These are phyloP conservation scores for Chloroclystis v-ata DNA, from an alignment of 2,888 invertebrate species.

Conservation along the genomic window DNA sequence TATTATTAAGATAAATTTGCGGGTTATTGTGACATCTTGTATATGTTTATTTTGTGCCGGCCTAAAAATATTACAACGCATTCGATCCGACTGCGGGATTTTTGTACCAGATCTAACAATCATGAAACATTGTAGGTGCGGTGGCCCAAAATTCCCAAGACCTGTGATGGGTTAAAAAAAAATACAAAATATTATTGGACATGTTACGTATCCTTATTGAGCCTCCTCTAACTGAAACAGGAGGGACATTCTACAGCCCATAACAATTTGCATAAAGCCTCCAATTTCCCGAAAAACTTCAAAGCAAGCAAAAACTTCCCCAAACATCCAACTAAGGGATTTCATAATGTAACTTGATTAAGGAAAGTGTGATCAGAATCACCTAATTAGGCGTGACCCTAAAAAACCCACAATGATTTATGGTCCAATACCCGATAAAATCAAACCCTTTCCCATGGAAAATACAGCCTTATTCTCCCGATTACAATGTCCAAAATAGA, in stretches of 20 bases:
- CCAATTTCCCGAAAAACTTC: neutral
- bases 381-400: slow-evolving; percentile 30
- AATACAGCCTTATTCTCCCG: slow-evolving; percentile 15
- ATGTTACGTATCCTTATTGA: too few species aligned
- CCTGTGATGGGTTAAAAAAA: too few species aligned
- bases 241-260: neutral
- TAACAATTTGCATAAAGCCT: neutral
- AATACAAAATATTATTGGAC: too few species aligned
- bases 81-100: too few species aligned
- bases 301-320: slow-evolving; percentile 3
- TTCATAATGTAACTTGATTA: slow-evolving; percentile 22
- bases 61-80: too few species aligned
- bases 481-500: slow-evolving; percentile 3
- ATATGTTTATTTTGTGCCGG: too few species aligned
- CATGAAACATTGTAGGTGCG: too few species aligned
- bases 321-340: slow-evolving; percentile 12
- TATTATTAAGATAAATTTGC: too few species aligned
- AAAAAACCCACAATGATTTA: slow-evolving; percentile 31
- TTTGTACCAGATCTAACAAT: too few species aligned
- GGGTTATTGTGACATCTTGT: too few species aligned
- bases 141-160: too few species aligned
- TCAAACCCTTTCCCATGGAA: slow-evolving; percentile 17
- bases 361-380: slow-evolving; percentile 29
- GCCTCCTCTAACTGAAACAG: too few species aligned
- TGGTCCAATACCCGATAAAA: slow-evolving; percentile 26